Conservation (phyloP, 2,888 invertebrate species). For the Tolmerus cingulatus region DNA sequence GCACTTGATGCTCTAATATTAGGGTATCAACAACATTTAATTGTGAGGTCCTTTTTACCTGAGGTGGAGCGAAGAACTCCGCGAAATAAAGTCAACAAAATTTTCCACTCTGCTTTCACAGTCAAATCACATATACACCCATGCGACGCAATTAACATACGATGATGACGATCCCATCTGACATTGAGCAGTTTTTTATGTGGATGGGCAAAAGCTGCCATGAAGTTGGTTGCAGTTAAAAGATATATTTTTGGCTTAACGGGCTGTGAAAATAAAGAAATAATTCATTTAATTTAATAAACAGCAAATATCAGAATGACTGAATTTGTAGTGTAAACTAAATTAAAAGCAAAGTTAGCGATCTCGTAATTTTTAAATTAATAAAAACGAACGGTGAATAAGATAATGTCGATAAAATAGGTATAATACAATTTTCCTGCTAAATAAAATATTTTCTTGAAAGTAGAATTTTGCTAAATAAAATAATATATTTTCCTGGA, state of each 20-base stretch:
- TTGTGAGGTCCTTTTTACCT: background rate
- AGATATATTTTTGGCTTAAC: background rate
- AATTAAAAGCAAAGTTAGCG: too few species aligned
- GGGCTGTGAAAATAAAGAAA: background rate
- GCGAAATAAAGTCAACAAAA: constrained; percentile 32
- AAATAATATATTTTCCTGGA: too few species aligned
- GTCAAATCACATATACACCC: constrained; percentile 26
- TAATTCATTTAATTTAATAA: background rate
- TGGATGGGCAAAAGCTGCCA: background rate
- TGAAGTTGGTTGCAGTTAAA: background rate
- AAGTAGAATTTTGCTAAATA: background rate
- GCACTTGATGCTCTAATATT: background rate
- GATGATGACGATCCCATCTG: background rate
- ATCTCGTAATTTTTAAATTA: too few species aligned
- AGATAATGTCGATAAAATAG: too few species aligned
- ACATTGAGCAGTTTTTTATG: background rate
- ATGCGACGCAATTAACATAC: background rate
- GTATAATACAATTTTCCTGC: too few species aligned
- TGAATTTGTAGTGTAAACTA: too few species aligned
- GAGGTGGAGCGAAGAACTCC: background rate
- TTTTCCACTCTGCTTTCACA: constrained; percentile 35
- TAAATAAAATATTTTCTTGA: too few species aligned
- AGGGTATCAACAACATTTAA: background rate
- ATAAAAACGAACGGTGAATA: too few species aligned
- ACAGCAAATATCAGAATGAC: too few species aligned